These are phyloP conservation scores for Callaeas wilsoni DNA, from an alignment of 2,113 vertebrate species.

Conservation along the genomic window DNA sequence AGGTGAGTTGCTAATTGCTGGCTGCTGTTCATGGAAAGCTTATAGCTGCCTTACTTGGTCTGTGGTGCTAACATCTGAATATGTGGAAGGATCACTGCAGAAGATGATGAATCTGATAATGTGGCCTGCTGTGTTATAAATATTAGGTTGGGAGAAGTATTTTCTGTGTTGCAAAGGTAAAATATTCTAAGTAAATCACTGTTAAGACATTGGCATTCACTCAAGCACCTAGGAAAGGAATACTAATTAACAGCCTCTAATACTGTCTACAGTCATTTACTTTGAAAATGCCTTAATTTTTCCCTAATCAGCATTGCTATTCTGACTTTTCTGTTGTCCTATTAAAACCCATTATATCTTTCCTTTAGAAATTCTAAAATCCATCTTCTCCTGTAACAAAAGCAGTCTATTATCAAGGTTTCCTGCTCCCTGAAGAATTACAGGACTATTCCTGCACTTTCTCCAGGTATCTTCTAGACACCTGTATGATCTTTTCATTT, in stretches of 20 bases:
- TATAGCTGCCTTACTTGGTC: not conserved
- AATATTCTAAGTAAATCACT: not conserved
- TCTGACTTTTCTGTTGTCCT: not conserved
- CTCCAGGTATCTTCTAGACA: not conserved
- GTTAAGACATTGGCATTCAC: not conserved
- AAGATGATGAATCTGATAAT: constrained; percentile 41
- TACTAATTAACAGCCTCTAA: not conserved
- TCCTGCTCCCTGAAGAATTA: not conserved
- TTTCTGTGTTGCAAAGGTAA: constrained; percentile 55
- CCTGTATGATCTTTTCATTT: not conserved
- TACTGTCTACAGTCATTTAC: not conserved
- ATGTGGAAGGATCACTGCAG: constrained; percentile 31
- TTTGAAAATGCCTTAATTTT: not conserved
- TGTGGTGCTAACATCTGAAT: constrained; percentile 22
- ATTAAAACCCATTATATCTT: not conserved
- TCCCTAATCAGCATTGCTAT: not conserved
- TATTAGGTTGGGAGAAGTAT: constrained; percentile 44
- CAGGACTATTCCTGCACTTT: not conserved
- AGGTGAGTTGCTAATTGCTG: not conserved
- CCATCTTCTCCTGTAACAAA: not conserved
- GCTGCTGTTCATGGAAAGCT: not conserved
- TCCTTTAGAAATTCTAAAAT: not conserved
- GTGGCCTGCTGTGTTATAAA: constrained; percentile 77
- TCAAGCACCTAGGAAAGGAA: not conserved
- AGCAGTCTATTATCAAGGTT: not conserved